Conservation (phyloP, 2,113 vertebrate genomes). For the Sebastes schlegelii region DNA sequence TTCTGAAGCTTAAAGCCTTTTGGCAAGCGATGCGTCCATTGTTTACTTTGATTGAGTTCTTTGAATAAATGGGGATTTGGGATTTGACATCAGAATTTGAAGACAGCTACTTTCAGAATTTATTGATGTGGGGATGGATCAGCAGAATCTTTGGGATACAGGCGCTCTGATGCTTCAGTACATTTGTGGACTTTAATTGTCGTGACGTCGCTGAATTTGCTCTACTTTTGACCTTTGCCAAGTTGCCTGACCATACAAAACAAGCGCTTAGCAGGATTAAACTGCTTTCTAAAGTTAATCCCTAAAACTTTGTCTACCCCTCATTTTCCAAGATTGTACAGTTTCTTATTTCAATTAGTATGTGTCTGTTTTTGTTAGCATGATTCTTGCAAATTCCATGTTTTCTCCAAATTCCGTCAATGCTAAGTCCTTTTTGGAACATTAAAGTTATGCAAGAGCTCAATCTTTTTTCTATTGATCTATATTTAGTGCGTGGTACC, state of each 20-base stretch:
- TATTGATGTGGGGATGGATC: slow-evolving; percentile 50
- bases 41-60: slow-evolving; percentile 77
- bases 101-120: slow-evolving; percentile 45
- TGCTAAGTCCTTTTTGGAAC: background rate
- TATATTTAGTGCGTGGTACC: slow-evolving; percentile 6
- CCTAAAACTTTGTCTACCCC: background rate
- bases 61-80: slow-evolving; percentile 66
- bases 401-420: background rate
- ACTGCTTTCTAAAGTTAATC: slow-evolving; percentile 24
- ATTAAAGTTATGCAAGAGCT: background rate
- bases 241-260: background rate
- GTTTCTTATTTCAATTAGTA: slow-evolving; percentile 11
- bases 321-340: background rate
- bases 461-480: background rate
- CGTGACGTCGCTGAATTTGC: background rate
- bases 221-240: slow-evolving; percentile 15
- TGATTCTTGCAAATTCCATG: background rate
- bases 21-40: slow-evolving; percentile 66
- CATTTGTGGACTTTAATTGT: slow-evolving; percentile 25
- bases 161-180: background rate
- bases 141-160: slow-evolving; percentile 35
- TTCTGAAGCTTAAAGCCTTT: slow-evolving; percentile 69
- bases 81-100: slow-evolving; percentile 66
- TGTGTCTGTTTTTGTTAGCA: background rate
- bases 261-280: slow-evolving; percentile 5